Percentiles rank a stretch among this genome's conserved stretches.
phyloP scores from a whole-genome alignment of 1,140 invertebrate genomes.

The Euschistus heros region DNA sequence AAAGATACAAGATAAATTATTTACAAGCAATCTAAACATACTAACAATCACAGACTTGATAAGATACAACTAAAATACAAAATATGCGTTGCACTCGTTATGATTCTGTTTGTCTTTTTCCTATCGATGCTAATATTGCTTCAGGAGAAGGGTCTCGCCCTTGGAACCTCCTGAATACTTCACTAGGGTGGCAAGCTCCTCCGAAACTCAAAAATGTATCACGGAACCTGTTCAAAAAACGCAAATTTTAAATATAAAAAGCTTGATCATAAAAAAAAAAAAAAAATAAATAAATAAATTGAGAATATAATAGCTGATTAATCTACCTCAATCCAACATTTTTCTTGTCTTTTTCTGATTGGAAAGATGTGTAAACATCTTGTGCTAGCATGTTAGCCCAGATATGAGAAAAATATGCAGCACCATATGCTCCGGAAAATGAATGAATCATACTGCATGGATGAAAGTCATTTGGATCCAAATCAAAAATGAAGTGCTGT shows the following conservation, averaged over 20 bases:
- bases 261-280: neutral
- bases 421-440: constrained; percentile 57
- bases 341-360: constrained; percentile 43
- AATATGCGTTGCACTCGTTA: neutral
- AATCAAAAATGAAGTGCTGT: constrained; percentile 57
- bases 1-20: too few relatives aligned
- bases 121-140: constrained; percentile 58
- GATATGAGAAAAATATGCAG: constrained; percentile 57
- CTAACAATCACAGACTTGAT: constrained; percentile 8
- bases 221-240: constrained; percentile 48
- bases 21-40: too few relatives aligned
- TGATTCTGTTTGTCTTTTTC: constrained; percentile 34
- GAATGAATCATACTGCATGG: constrained; percentile 68
- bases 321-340: neutral
- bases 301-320: neutral
- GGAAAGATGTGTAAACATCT: constrained; percentile 74
- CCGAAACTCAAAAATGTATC: constrained; percentile 77
- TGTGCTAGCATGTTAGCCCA: constrained; percentile 84
- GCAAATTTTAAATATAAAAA: neutral
- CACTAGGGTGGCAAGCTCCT: constrained; percentile 62
- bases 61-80: constrained; percentile 1
- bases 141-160: constrained; percentile 81
- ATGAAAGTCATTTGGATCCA: constrained; percentile 65
- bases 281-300: neutral
- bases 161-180: constrained; percentile 80